Base-by-base conservation (phyloP, 2,113 vertebrate species). In the Monopterus albus region DNA sequence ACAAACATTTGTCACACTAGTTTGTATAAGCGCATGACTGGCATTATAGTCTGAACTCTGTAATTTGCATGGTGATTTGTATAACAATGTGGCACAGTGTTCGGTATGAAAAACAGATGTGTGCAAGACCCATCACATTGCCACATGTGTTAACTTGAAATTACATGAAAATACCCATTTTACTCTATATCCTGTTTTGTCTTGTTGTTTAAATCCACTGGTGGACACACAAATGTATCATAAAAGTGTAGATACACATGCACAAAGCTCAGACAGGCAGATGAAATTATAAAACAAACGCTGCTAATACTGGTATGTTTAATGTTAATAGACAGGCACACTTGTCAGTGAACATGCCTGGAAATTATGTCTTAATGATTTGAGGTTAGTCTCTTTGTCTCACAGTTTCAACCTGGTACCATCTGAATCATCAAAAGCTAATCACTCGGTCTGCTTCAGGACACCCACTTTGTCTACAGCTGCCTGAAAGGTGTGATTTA, bases 1-100 rank as follows among this genome's bases (percentile, higher is more conserved):
- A 14, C 66, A 60, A 49, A 46, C 45, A 50, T 82, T 73, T 72
- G 73, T 76, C 66, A 70, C 33, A 36, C 66, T 63, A 35, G 47
- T 81, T 76, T 63, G 60, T 42, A 26, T 38, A 40, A 66, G 65
- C 56, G 36, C 49, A 71, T 51, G 67, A 65, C 57, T 66, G 45
- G 43, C 51, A 51, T 84, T 74, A 62, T 42, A 21, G 26, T 21
- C 51, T 56, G 57, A 81, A 71, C 75, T 62, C 38, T 45, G 6
- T 51, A 71, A 64, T 72, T 63, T 64, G 40, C 43, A n/a, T 53
- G 53, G 38, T 1, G 47, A 62, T 75, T 79, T 66, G 33, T 56
- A 25, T 7, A 8, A 17, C 6, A 4, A 46, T 71, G 50, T 18
- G 35, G 26, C 51, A 39, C 53, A 56, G n/a, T n/a, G n/a, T n/a